Conservation (phyloP, 2,888 invertebrate genomes). For the Cephus rjabovi region DNA sequence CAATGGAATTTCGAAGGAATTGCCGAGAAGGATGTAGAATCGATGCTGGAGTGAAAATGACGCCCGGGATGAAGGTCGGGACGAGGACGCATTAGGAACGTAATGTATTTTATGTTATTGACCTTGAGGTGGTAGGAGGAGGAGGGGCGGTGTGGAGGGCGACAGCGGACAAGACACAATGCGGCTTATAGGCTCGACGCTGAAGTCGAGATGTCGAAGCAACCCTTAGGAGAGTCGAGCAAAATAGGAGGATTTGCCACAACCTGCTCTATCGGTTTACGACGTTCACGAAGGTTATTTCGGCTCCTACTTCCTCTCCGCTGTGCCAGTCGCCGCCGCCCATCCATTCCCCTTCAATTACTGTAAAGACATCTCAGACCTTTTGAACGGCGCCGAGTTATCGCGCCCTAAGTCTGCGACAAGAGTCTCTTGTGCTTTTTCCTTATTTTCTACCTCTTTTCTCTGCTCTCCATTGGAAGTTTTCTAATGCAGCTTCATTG, state of each 20-base stretch:
- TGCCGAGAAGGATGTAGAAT: neutral
- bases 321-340: too few species aligned
- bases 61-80: neutral
- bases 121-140: slow-evolving; percentile 2
- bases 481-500: too few species aligned
- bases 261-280: neutral
- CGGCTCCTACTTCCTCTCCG: neutral
- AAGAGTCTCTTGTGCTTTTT: neutral
- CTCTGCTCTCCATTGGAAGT: too few species aligned
- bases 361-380: neutral
- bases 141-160: slow-evolving; percentile 14
- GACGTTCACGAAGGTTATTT: slow-evolving; percentile 2
- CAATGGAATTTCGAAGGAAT: neutral
- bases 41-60: neutral
- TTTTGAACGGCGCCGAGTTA: neutral
- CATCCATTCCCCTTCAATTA: neutral
- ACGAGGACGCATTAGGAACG: neutral
- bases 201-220: neutral
- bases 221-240: neutral
- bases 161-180: slow-evolving; percentile 13
- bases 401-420: neutral
- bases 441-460: too few species aligned
- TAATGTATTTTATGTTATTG: slow-evolving; percentile 1
- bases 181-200: neutral
- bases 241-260: neutral